Evolutionary conservation across 1,140 invertebrate genomes (phyloP).

Genomic region (Drosophila cardini): DNA sequence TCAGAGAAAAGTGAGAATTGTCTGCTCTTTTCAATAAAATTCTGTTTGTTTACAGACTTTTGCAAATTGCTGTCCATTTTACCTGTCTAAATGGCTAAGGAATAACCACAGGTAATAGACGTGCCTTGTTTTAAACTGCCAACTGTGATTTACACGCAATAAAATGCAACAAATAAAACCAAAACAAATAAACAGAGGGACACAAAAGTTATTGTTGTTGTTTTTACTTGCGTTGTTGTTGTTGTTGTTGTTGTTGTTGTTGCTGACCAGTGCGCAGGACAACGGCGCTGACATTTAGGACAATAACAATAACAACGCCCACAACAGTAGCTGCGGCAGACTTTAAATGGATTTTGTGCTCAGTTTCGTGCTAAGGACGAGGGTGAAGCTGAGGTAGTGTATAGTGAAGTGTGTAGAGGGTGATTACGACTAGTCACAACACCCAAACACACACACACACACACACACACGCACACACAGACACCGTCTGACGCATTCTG

Average conservation of each 20-base stretch:
- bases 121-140: constrained; percentile 35
- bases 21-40: too few species aligned
- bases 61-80: constrained; percentile 1
- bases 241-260: constrained; percentile 15
- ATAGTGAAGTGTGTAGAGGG: not conserved
- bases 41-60: too few species aligned
- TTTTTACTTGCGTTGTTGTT: constrained; percentile 6
- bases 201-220: constrained; percentile 17
- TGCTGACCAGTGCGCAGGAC: constrained; percentile 37
- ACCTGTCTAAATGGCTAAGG: constrained; percentile 33
- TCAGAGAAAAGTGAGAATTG: too few species aligned
- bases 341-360: not conserved
- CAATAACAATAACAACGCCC: constrained; percentile 45
- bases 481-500: not conserved
- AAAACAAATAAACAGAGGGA: constrained; percentile 36
- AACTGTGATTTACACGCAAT: constrained; percentile 74
- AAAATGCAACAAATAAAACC: constrained; percentile 47
- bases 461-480: constrained; percentile 3
- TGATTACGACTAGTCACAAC: constrained; percentile 55
- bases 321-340: constrained; percentile 38
- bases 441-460: constrained; percentile 30
- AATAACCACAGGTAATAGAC: constrained; percentile 31
- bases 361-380: constrained; percentile 1
- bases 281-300: constrained; percentile 44
- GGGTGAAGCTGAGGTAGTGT: constrained; percentile 14